phyloP scores from a whole-genome alignment of 37 sponge, comb jelly and placozoan genomes.

The Geodia barretti region DNA sequence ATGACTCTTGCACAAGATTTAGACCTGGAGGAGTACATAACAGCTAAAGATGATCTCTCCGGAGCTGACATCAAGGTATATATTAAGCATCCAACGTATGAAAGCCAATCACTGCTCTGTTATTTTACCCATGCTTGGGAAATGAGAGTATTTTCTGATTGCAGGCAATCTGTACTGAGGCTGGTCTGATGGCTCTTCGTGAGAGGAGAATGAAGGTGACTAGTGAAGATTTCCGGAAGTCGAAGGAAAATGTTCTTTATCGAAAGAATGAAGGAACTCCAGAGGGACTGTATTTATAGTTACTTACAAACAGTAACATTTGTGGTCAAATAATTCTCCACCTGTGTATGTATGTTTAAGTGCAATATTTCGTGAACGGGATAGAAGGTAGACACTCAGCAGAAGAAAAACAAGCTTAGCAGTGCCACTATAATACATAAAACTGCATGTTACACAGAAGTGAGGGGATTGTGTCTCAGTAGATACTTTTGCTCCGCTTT shows the following conservation, averaged over 20 bases:
- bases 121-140: neutral
- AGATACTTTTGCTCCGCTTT: no score
- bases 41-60: slow-evolving; percentile 97
- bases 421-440: no score
- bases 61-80: slow-evolving; percentile 97
- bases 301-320: neutral
- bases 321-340: no score
- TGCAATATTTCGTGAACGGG: no score
- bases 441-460: no score
- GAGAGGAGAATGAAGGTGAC: slow-evolving; percentile 97
- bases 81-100: neutral
- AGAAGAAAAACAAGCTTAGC: no score
- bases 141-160: neutral
- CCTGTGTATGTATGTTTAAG: neutral
- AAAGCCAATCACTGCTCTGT: neutral
- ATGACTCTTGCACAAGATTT: slow-evolving; percentile 96
- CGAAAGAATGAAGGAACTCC: slow-evolving; percentile 98
- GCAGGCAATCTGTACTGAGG: slow-evolving; percentile 96
- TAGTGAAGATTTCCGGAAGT: slow-evolving; percentile 91
- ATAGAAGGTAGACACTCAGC: no score
- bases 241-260: slow-evolving; percentile 96
- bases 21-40: slow-evolving; percentile 94
- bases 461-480: no score
- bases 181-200: slow-evolving; percentile 91
- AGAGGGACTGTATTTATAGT: slow-evolving; percentile 93